A percentile compares a stretch with the other conserved stretches of the same genome.
These are phyloP conservation scores for Hipposideros larvatus DNA, from an alignment of 2,797 vertebrate species.

Conservation along the genomic window DNA sequence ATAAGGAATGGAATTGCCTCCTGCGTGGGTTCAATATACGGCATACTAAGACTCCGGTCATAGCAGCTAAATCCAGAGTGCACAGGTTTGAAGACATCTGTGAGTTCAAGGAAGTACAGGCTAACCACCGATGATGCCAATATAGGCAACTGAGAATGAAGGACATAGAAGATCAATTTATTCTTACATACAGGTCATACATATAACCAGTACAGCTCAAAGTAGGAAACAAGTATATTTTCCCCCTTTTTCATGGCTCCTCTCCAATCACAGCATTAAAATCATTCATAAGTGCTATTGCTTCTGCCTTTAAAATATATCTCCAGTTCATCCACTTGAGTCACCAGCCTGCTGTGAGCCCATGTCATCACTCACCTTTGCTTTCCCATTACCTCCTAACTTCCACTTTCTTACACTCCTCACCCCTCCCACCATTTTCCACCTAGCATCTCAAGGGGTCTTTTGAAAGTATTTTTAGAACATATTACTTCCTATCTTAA, in stretches of 20 bases:
- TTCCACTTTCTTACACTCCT: neutral
- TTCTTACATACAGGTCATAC: neutral
- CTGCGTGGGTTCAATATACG: constrained; percentile 96
- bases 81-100: constrained; percentile 97
- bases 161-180: constrained; percentile 62
- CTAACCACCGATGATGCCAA: constrained; percentile 97
- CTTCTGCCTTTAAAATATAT: neutral
- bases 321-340: neutral
- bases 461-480: neutral
- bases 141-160: constrained; percentile 94
- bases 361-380: neutral
- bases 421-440: neutral
- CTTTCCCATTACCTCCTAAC: neutral
- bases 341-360: neutral
- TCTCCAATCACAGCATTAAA: neutral
- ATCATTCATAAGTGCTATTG: neutral
- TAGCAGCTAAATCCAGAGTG: constrained; percentile 97
- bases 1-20: constrained; percentile 97
- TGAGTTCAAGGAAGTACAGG: constrained; percentile 98
- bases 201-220: too few species aligned
- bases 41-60: constrained; percentile 97
- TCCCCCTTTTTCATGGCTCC: neutral
- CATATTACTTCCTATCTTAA: neutral
- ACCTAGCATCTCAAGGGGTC: neutral
- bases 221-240: neutral